Percentiles rank a stretch among this genome's conserved stretches.
Conservation (phyloP, 2,797 vertebrate genomes). For the Natrix natrix region DNA sequence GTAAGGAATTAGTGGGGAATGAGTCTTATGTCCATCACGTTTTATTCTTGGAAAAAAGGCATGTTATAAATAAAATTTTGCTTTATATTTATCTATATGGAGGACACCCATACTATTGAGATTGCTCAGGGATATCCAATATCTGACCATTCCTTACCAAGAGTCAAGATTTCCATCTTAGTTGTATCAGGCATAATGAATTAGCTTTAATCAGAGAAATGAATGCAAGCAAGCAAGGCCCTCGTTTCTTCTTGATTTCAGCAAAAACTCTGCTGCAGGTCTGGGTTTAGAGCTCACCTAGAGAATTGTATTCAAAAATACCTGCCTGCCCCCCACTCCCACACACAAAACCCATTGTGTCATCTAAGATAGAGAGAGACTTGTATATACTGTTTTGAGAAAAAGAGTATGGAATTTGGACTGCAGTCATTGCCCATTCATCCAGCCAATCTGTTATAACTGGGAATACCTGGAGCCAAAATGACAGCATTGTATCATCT, state of each 20-base stretch:
- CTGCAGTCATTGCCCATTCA: background rate
- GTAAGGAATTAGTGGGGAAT: background rate
- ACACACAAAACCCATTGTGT: background rate
- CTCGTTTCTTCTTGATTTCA: background rate
- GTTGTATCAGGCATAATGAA: background rate
- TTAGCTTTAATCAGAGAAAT: background rate
- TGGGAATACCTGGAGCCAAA: conserved; percentile 23
- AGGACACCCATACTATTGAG: background rate
- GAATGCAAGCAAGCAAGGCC: background rate
- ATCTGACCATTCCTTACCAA: background rate
- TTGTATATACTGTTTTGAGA: background rate
- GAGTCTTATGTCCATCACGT: background rate
- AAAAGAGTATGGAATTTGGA: background rate
- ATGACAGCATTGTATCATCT: conserved; percentile 55
- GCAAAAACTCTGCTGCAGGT: background rate
- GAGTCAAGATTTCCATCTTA: background rate
- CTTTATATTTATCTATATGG: background rate
- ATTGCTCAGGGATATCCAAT: background rate
- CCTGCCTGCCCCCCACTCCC: too few relatives aligned
- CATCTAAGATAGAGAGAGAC: background rate
- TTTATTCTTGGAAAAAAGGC: background rate
- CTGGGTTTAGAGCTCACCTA: background rate
- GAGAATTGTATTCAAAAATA: background rate
- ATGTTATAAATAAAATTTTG: background rate
- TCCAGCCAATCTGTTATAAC: background rate